Percentiles rank a stretch among this genome's conserved stretches.
Evolutionary conservation across 2,888 invertebrate species (phyloP).

Genomic region (Hydriomena furcata): DNA sequence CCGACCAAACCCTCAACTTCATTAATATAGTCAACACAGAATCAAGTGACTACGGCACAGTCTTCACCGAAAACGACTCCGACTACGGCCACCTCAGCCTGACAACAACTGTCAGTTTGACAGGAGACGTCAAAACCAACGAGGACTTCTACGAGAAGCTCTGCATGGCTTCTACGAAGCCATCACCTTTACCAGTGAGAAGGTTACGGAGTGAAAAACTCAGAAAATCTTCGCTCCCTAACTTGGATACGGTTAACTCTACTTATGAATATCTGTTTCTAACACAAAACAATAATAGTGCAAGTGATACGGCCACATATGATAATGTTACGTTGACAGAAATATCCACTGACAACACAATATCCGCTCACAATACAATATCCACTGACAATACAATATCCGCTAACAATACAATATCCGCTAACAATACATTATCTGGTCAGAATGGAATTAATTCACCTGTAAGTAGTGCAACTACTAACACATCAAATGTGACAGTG

Average conservation of each 20-base stretch:
- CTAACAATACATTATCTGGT: conserved; percentile 9
- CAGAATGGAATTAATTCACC: conserved; percentile 8
- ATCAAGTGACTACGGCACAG: conserved; percentile 64
- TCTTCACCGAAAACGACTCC: conserved; percentile 53
- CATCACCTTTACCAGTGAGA: conserved; percentile 53
- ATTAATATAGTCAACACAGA: conserved; percentile 75
- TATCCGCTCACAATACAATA: not conserved
- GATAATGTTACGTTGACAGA: not conserved
- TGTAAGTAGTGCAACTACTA: not conserved
- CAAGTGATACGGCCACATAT: conserved; percentile 6
- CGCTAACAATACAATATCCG: conserved; percentile 10
- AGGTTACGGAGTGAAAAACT: conserved; percentile 54
- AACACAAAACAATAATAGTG: conserved; percentile 46
- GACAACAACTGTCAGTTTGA: conserved; percentile 67
- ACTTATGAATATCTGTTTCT: conserved; percentile 70
- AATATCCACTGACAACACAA: conserved; percentile 14
- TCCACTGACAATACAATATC: conserved; percentile 12
- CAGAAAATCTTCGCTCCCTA: conserved; percentile 68
- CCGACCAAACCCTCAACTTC: conserved; percentile 42
- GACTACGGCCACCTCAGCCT: conserved; percentile 75
- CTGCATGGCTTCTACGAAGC: conserved; percentile 67
- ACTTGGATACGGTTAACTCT: conserved; percentile 62
- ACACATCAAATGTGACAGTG: conserved; percentile 1
- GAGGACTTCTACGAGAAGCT: conserved; percentile 65
- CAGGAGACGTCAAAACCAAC: conserved; percentile 42